Conservation (phyloP, 2,113 vertebrate genomes). For the Dryoscopus gambensis region DNA sequence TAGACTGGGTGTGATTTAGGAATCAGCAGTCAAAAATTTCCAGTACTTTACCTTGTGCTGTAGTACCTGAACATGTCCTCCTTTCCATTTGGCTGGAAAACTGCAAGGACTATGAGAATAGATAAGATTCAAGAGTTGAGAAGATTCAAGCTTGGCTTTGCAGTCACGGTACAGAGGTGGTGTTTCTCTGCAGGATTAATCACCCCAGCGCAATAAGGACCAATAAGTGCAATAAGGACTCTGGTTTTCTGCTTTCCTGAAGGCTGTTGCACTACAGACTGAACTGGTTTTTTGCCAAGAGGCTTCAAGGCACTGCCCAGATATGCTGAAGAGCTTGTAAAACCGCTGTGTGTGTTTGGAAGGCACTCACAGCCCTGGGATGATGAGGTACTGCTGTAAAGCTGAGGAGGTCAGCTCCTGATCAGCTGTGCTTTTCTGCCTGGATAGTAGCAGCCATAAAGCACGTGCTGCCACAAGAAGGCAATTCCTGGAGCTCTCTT, state of each 20-base stretch:
- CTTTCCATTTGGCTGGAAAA: not conserved
- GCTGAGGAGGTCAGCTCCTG: not conserved
- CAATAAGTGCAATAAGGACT: not conserved
- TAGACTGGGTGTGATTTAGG: not conserved
- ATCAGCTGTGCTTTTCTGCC: not conserved
- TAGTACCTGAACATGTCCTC: not conserved
- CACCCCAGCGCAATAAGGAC: not conserved
- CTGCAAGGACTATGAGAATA: not conserved
- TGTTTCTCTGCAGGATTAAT: not conserved
- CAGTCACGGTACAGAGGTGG: accelerated
- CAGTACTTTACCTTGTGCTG: not conserved
- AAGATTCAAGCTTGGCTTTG: not conserved
- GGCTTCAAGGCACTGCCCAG: not conserved
- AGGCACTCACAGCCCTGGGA: not conserved
- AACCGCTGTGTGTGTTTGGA: not conserved
- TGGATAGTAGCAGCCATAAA: not conserved
- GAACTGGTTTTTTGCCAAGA: not conserved
- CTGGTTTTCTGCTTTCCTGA: not conserved
- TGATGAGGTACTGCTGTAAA: not conserved
- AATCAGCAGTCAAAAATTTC: not conserved
- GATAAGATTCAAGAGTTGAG: not conserved
- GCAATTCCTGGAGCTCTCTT: not conserved
- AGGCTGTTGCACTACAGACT: not conserved
- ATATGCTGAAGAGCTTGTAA: not conserved
- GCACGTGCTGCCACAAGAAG: not conserved